These are phyloP conservation scores for Erannis defoliaria DNA, from an alignment of 2,888 invertebrate genomes.

Conservation along the genomic window DNA sequence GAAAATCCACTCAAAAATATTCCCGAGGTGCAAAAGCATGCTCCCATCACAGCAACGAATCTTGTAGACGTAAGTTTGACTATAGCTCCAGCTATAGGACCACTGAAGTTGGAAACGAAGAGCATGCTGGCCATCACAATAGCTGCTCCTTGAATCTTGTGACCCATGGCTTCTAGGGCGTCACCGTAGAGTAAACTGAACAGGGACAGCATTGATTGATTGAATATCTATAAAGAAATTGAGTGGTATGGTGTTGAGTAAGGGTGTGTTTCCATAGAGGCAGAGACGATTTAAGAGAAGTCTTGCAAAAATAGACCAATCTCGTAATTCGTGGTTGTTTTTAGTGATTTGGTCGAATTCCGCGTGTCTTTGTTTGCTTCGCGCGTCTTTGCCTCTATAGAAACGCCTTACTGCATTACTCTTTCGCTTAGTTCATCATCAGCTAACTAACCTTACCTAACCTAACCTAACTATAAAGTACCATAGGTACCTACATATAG, in stretches of 20 bases:
- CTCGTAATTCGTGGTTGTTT: no score
- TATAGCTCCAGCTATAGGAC: conserved; percentile 90
- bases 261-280: background rate
- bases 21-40: conserved; percentile 71
- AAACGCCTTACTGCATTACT: no score
- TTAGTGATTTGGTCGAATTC: no score
- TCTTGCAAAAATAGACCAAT: no score
- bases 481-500: background rate
- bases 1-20: conserved; percentile 80
- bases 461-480: no score
- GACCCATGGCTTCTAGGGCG: conserved; percentile 87
- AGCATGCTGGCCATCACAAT: conserved; percentile 90
- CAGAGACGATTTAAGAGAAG: no score
- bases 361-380: no score
- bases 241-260: conserved; percentile 18
- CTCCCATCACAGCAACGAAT: conserved; percentile 76
- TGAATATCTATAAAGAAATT: conserved; percentile 86
- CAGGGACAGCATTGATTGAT: conserved; percentile 90
- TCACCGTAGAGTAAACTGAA: conserved; percentile 90
- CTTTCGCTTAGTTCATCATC: no score
- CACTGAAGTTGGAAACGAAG: conserved; percentile 88
- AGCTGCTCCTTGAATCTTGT: conserved; percentile 89
- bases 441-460: no score
- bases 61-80: conserved; percentile 82
- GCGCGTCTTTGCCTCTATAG: no score